Evolutionary conservation across 2,888 invertebrate species (phyloP).

Genomic region (Hirtodrosophila duncani): DNA sequence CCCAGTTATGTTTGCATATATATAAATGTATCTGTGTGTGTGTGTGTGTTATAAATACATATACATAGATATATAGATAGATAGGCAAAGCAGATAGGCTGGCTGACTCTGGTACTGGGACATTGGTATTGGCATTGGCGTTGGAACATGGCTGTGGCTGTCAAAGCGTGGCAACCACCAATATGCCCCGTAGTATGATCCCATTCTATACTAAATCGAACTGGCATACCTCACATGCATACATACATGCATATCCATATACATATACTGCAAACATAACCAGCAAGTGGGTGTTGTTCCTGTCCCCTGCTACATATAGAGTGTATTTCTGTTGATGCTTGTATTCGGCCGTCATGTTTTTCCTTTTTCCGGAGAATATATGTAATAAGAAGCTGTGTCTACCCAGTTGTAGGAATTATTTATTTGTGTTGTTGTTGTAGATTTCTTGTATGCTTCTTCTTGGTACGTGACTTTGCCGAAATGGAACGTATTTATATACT

Average conservation of each 20-base stretch:
- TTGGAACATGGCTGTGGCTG: slow-evolving; percentile 9
- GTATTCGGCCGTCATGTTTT: slow-evolving; percentile 45
- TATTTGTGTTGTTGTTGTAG: slow-evolving; percentile 15
- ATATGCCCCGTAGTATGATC: slow-evolving; percentile 13
- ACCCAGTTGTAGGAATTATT: slow-evolving; percentile 3
- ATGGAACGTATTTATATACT: slow-evolving; percentile 61
- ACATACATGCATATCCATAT: background rate
- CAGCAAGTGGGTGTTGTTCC: slow-evolving; percentile 5
- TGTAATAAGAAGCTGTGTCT: slow-evolving; percentile 24
- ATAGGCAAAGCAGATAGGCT: slow-evolving; percentile 44
- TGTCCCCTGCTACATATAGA: slow-evolving; percentile 11
- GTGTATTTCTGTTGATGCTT: slow-evolving; percentile 55
- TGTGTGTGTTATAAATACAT: slow-evolving; percentile 14
- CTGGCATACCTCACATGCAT: slow-evolving; percentile 6
- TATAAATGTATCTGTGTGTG: slow-evolving; percentile 9
- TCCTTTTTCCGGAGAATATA: slow-evolving; percentile 27
- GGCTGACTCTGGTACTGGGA: slow-evolving; percentile 19
- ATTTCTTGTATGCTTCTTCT: slow-evolving; percentile 41
- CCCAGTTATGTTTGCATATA: slow-evolving; percentile 26
- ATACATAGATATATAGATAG: slow-evolving; percentile 42
- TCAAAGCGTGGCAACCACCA: slow-evolving; percentile 57
- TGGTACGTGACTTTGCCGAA: slow-evolving; percentile 67
- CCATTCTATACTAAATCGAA: background rate
- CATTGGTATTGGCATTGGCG: slow-evolving; percentile 9
- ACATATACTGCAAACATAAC: slow-evolving; percentile 1